Base-by-base conservation (phyloP, 2,888 invertebrate genomes). In the Hypomecis atomaria region DNA sequence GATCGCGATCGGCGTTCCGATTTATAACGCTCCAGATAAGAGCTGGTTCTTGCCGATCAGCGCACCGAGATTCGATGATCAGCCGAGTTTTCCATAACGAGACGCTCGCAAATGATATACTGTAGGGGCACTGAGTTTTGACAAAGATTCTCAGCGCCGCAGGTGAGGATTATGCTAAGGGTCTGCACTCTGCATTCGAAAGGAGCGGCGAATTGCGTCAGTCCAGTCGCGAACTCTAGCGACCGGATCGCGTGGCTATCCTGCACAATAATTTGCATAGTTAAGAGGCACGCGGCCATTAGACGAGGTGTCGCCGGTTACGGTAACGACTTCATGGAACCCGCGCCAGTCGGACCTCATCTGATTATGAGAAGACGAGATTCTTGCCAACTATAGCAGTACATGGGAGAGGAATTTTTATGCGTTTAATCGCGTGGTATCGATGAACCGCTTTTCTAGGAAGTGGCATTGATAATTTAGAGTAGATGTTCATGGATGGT, bases 1-100 rank as follows among this genome's bases (percentile, higher is more conserved):
- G 83, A 83, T 85, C 81, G 79, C 83, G 81, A 86, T 85, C 82
- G 70, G 76, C 76, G 70, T 75, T 75, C 77, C 78, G 80, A 88
- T 88, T 88, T 86, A 87, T 86, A 84, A 81, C 82, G 79, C 77
- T 76, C 81, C 74, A 85, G 87, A 87, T 88, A 86, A 84, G 77
- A 78, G 78, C 77, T 75, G 73, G 78, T 75, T 79, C 82, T 81
- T 76, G 75, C 70, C 69, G 73, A 73, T 76, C 79, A 75, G 59
- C 48, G 50, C 56, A 33, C 57, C 42, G 62, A 67, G 69, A 70
- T 69, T 69, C 70, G 65, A 65, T 69, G 66, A 67, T 61, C 60
- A 53, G 55, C 75, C 70, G 63, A 75, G 70, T 76, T 79, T 76
- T 70, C 74, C 74, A 78, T 78, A 78, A 74, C 69, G 69, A 80